Conservation (phyloP, 2,113 vertebrate genomes). For the Malaclemys terrapin region DNA sequence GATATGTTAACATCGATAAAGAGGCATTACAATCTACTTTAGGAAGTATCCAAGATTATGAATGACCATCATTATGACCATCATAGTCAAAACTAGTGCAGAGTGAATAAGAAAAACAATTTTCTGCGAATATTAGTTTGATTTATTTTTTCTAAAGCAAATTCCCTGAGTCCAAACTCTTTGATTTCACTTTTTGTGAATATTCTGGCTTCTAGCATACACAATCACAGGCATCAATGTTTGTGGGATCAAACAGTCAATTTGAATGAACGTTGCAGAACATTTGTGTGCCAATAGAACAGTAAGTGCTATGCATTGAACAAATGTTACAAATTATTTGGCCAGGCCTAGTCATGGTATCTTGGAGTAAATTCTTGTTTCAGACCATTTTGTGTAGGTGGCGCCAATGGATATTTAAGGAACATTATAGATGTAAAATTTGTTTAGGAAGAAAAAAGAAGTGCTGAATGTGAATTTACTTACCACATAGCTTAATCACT, state of each 20-base stretch:
- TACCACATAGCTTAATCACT: not conserved
- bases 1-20: not conserved
- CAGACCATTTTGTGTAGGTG: not conserved
- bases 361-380: not conserved
- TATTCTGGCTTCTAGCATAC: not conserved
- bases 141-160: not conserved
- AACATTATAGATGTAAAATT: not conserved
- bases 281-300: not conserved
- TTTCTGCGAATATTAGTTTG: not conserved
- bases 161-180: no score
- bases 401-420: constrained; percentile 18
- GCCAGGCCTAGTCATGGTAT: not conserved
- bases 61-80: not conserved
- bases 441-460: not conserved
- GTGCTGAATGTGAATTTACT: constrained; percentile 37
- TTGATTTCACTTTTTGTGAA: not conserved
- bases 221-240: not conserved
- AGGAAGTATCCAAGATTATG: not conserved
- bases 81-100: not conserved
- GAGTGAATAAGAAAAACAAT: not conserved
- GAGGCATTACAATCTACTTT: not conserved
- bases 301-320: no score
- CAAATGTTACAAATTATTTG: no score
- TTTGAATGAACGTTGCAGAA: not conserved
- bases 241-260: not conserved